Percentiles rank a stretch among this genome's conserved stretches.
phyloP scores from a whole-genome alignment of 2,888 invertebrate genomes.

The Apoda limacodes region DNA sequence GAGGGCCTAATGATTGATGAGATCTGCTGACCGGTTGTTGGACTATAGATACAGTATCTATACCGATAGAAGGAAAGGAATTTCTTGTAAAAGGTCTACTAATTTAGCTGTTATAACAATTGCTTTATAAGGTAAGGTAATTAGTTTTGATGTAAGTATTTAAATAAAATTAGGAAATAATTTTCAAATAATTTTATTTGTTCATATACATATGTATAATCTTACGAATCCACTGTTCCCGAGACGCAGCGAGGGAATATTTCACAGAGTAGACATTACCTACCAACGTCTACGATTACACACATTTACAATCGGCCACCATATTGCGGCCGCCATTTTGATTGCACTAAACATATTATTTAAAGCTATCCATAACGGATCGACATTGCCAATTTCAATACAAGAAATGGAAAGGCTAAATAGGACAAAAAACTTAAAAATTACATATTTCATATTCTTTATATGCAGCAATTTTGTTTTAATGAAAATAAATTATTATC shows the following conservation, averaged over 20 bases:
- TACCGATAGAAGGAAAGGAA: too few relatives aligned
- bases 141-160: too few relatives aligned
- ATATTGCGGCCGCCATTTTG: constrained; percentile 45
- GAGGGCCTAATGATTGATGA: too few relatives aligned
- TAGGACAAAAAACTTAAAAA: not conserved
- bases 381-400: constrained; percentile 23
- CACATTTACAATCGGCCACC: constrained; percentile 51
- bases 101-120: too few relatives aligned
- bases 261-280: constrained; percentile 59
- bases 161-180: too few relatives aligned
- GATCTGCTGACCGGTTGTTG: too few relatives aligned
- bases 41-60: too few relatives aligned
- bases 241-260: constrained; percentile 57
- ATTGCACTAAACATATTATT: constrained; percentile 55
- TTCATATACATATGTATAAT: constrained; percentile 70
- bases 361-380: constrained; percentile 27
- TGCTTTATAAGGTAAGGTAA: too few relatives aligned
- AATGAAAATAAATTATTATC: not conserved
- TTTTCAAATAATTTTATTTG: constrained; percentile 69
- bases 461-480: not conserved
- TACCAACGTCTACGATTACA: constrained; percentile 49
- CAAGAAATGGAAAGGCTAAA: constrained; percentile 18
- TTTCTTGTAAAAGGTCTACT: too few relatives aligned
- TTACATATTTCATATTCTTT: not conserved
- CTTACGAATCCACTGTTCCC: constrained; percentile 68